Base-by-base conservation (phyloP, 2,888 invertebrate species). In the Pseudococcus viburni region DNA sequence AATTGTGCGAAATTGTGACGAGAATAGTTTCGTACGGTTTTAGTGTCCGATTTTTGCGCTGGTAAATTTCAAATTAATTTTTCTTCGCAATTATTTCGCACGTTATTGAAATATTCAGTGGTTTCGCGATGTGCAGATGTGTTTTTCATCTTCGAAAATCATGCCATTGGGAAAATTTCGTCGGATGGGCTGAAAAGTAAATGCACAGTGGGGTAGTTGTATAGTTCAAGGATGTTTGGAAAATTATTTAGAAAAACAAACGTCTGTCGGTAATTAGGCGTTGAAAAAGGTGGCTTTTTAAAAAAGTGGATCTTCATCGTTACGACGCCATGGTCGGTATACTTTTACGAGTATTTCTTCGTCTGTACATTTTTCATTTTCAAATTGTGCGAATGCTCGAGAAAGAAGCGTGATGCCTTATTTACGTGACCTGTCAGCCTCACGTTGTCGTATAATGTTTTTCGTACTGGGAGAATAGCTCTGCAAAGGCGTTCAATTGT, bases 81-180 rank as follows among this genome's bases (percentile, higher is more conserved):
- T 55, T 55, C 5, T 59, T 59, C 19, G 68, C 19, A 59, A 59
- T 59, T n/a, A 19, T n/a, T 73, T 73, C 26, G 68, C 33, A 33
- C 68, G 33, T 73, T 73, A 73, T 73, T 73, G 68, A 73, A 73
- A 73, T 26, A 73, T 73, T 33, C 19, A 19, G 68, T 73, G 33
- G 12, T 33, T 73, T 73, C 15, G 68, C 9, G 26, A 33, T 12
- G 12, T 73, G 12, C 1, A 5, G 51, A 11, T 15, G 4, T 73
- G 26, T 73, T 33, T 26, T 22, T 33, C 3, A 1, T 33, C 26
- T 33, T 33, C 26, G 3, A 3, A 33, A 33, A 33, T 33, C 26
- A 33, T 33, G 26, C 3, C 26, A 33, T 33, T 12, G 51, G 51
- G 12, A 51, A 51, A 17, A 51, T 33, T 33, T 33, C 26, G 26